Percentiles rank a stretch among this genome's conserved stretches.
Evolutionary conservation across 2,113 vertebrate genomes (phyloP).

Genomic region (Dasyprocta punctata): DNA sequence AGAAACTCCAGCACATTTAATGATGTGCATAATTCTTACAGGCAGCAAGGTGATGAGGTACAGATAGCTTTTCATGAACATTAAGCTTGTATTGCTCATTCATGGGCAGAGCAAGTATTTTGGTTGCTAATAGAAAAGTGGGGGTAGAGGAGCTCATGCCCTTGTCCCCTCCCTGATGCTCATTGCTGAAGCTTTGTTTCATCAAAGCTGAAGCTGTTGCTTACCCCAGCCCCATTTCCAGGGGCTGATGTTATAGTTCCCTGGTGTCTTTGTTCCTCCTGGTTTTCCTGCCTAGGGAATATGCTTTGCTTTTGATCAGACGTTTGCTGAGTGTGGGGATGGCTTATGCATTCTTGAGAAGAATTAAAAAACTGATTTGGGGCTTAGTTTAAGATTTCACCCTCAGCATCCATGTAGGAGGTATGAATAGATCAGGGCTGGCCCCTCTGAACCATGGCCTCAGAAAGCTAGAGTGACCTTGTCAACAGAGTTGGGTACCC

Average conservation of each 20-base stretch:
- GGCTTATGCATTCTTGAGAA: not conserved
- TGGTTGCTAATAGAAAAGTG: not conserved
- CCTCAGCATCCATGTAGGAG: not conserved
- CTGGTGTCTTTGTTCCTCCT: not conserved
- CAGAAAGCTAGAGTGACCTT: not conserved
- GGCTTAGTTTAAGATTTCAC: not conserved
- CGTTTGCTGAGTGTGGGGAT: not conserved
- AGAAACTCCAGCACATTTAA: not conserved
- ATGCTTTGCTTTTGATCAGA: not conserved
- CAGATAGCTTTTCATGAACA: not conserved
- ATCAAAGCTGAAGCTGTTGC: not conserved
- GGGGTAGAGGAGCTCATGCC: not conserved
- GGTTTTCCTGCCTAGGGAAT: not conserved
- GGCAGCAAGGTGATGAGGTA: not conserved
- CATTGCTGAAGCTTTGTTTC: not conserved
- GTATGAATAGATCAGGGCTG: not conserved
- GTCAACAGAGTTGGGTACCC: not conserved
- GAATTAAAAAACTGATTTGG: conserved; percentile 37
- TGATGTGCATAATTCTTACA: not conserved
- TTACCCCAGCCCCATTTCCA: not conserved
- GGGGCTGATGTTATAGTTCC: not conserved
- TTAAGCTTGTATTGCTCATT: not conserved
- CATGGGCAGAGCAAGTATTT: not conserved
- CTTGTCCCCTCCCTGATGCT: not conserved
- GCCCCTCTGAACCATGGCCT: rapidly evolving